Evolutionary conservation across 2,797 vertebrate species (phyloP), one percentile per base, ranked within the genome.

Genomic region (Simalia tracyae): DNA sequence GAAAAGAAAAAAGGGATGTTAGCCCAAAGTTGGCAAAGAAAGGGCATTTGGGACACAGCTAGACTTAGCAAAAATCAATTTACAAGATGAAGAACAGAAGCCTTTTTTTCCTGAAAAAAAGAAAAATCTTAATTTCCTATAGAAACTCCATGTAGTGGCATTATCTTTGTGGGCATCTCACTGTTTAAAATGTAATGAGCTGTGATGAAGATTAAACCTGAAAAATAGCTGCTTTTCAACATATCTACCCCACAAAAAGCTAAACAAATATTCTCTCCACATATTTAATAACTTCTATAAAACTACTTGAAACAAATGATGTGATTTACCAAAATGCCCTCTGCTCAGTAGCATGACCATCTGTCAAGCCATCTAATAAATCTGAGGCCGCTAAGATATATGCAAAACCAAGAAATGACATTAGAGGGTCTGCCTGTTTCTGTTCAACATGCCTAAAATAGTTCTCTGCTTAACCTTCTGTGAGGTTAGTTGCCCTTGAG

Each of bases 271-370:
- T 66, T 4, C 88, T 89, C 42, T 42, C 5, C 42, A 0, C 26
- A 59, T 7, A 15, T 76, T 86, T 31, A 5, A 5, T 5, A 56
- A 50, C 15, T 8, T 59, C 36, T 31, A 2, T 10, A 50, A 86
- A 95, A 94, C 31, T 6, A 42, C 2, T 63, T 26, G 24, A 89
- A 68, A 92, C 68, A 89, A 11, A 88, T 59, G 63, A 60, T 2
- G 10, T 0, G 22, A 84, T 90, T 28, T 89, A 85, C 92, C 93
- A 72, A 86, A 64, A 68, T 86, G 93, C 63, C 85, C 93, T 72
- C 59, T 54, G 61, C 84, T 46, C 91, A 93, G 59, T 26, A 64
- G 26, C 4, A 22, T 94, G 94, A 93, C 24, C 88, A 84, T 90
- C 15, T 90, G 59, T 19, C 28, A 36, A 72, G 42, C 66, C 28